Evolutionary conservation across 2,113 vertebrate species (phyloP).

Genomic region (Gobius niger): DNA sequence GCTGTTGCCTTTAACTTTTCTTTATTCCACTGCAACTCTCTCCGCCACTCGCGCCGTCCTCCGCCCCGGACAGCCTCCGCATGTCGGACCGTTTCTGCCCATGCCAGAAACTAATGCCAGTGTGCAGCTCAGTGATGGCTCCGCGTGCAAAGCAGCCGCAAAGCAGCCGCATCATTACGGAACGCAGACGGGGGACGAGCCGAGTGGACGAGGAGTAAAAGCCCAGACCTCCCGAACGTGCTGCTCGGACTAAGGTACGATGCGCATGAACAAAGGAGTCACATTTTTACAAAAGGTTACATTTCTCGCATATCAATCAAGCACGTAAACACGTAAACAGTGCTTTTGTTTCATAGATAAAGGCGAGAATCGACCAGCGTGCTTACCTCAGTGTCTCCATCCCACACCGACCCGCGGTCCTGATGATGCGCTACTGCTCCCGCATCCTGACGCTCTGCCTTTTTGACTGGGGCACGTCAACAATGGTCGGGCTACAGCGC

Average conservation of each 20-base stretch:
- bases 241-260: not conserved
- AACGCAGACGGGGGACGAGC: slow-evolving; percentile 4
- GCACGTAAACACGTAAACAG: not conserved
- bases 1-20: slow-evolving; percentile 47
- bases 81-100: slow-evolving; percentile 32
- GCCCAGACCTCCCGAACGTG: slow-evolving; percentile 3
- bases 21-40: slow-evolving; percentile 21
- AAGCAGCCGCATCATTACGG: slow-evolving; percentile 42
- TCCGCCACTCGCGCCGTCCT: slow-evolving; percentile 21
- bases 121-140: slow-evolving; percentile 26
- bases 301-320: not conserved
- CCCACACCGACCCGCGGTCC: slow-evolving; percentile 64
- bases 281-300: slow-evolving; percentile 26
- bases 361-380: slow-evolving; percentile 10
- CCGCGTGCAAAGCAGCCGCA: slow-evolving; percentile 13
- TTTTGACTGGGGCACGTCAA: slow-evolving; percentile 47
- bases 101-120: slow-evolving; percentile 29
- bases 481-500: slow-evolving; percentile 46
- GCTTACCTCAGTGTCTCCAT: slow-evolving; percentile 71
- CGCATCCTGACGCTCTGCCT: slow-evolving; percentile 65
- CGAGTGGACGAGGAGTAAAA: slow-evolving; percentile 17
- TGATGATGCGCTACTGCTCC: slow-evolving; percentile 61
- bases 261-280: slow-evolving; percentile 6
- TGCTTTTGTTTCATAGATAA: not conserved
- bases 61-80: slow-evolving; percentile 38